phyloP scores from a whole-genome alignment of 2,888 invertebrate species.

The Callyntrura sp. region DNA sequence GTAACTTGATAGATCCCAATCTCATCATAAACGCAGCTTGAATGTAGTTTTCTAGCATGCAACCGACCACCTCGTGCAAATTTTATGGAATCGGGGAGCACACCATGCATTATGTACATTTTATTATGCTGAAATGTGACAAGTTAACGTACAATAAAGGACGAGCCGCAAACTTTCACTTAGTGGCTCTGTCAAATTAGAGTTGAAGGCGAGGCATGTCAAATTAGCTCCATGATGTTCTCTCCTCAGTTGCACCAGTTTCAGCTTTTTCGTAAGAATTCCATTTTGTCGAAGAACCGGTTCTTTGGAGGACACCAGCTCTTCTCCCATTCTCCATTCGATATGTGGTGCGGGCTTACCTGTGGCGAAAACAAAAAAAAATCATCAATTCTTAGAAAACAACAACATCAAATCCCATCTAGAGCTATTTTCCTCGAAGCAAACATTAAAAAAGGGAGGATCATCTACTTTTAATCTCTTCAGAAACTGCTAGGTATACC shows the following conservation, averaged over 20 bases:
- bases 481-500: too few relatives aligned
- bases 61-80: too few relatives aligned
- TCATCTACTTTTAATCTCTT: too few relatives aligned
- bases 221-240: slow-evolving; percentile 84
- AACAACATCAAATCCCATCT: neutral
- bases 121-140: slow-evolving; percentile 45
- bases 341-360: slow-evolving; percentile 83
- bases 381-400: neutral
- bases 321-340: slow-evolving; percentile 83
- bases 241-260: slow-evolving; percentile 80
- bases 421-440: too few relatives aligned
- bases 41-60: too few relatives aligned
- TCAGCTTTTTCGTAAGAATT: slow-evolving; percentile 81
- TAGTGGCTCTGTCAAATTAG: slow-evolving; percentile 84
- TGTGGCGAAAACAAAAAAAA: slow-evolving; percentile 63
- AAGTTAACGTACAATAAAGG: slow-evolving; percentile 80
- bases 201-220: slow-evolving; percentile 84
- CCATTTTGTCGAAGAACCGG: slow-evolving; percentile 81
- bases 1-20: too few relatives aligned
- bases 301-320: slow-evolving; percentile 80
- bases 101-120: too few relatives aligned
- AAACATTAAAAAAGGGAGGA: too few relatives aligned
- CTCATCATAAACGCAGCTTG: too few relatives aligned
- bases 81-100: too few relatives aligned
- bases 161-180: slow-evolving; percentile 82